These are phyloP conservation scores for Pelobates fuscus DNA, from an alignment of 2,113 vertebrate genomes.

Conservation along the genomic window DNA sequence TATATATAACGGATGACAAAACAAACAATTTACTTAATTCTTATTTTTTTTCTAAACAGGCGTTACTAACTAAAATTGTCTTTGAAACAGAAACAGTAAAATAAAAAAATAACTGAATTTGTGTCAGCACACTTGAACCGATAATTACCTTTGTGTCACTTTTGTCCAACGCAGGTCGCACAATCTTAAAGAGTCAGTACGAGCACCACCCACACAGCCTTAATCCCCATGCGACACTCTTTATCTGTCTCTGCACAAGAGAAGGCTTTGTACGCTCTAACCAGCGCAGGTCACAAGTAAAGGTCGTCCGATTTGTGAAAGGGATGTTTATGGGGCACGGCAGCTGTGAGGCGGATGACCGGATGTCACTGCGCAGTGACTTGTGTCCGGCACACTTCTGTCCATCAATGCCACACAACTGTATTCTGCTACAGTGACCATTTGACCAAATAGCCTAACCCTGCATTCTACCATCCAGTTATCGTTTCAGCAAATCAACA, in stretches of 20 bases:
- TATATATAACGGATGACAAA: no score
- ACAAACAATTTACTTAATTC: no score
- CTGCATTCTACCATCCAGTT: conserved; percentile 25
- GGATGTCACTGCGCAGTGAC: conserved; percentile 1
- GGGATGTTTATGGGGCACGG: conserved; percentile 12
- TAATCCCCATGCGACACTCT: conserved; percentile 26
- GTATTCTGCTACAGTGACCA: conserved; percentile 32
- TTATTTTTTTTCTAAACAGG: no score
- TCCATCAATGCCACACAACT: conserved; percentile 27
- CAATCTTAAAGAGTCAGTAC: no score
- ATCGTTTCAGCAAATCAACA: no score
- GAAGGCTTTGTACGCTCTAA: conserved; percentile 11
- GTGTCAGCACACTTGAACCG: no score
- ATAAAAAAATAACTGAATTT: no score
- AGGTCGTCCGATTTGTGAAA: conserved; percentile 22
- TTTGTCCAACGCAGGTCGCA: no score
- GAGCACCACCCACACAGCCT: no score
- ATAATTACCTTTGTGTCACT: no score
- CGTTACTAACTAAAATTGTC: no score
- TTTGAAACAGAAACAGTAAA: no score
- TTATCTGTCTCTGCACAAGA: conserved; percentile 5
- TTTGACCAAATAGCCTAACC: conserved; percentile 13
- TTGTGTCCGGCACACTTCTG: conserved; percentile 35
- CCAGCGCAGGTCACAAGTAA: conserved; percentile 27
- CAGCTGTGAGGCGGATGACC: conserved; percentile 37